These are phyloP conservation scores for Amiota mariae DNA, from an alignment of 2,888 invertebrate species.

Conservation along the genomic window DNA sequence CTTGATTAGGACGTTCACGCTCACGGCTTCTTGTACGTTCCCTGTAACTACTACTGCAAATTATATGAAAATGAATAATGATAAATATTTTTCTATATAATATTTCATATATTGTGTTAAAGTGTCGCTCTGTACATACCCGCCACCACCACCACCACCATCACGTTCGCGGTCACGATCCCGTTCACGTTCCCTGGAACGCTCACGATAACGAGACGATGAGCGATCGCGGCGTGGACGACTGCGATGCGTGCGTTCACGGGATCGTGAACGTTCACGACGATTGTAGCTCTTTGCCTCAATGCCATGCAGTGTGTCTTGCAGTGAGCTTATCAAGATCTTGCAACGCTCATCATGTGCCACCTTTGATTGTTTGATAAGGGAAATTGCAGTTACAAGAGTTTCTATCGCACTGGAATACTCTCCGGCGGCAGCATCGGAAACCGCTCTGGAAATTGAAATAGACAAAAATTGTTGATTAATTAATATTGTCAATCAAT, in stretches of 20 bases:
- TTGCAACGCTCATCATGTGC: constrained; percentile 94
- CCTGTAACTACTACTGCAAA: constrained; percentile 68
- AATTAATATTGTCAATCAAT: too few species aligned
- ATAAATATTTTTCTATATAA: not conserved
- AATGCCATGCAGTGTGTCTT: constrained; percentile 97
- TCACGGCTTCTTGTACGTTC: constrained; percentile 88
- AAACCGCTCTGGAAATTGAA: constrained; percentile 84
- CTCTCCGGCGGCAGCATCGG: constrained; percentile 97
- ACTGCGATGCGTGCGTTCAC: constrained; percentile 74
- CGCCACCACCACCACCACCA: constrained; percentile 77
- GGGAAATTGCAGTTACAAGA: constrained; percentile 96
- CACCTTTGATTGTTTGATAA: constrained; percentile 97
- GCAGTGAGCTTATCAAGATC: constrained; percentile 95
- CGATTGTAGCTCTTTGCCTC: constrained; percentile 97
- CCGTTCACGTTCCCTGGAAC: constrained; percentile 81
- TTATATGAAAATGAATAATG: not conserved
- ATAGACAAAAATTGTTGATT: not conserved
- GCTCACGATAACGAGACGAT: constrained; percentile 80
- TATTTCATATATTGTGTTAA: constrained; percentile 1
- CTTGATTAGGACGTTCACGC: constrained; percentile 70
- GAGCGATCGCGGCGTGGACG: constrained; percentile 73
- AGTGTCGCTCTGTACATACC: constrained; percentile 74
- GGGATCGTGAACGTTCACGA: constrained; percentile 77
- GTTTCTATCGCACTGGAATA: constrained; percentile 99
- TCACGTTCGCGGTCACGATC: constrained; percentile 73